phyloP scores from a whole-genome alignment of 2,888 invertebrate species.

The Synergus japonicus region DNA sequence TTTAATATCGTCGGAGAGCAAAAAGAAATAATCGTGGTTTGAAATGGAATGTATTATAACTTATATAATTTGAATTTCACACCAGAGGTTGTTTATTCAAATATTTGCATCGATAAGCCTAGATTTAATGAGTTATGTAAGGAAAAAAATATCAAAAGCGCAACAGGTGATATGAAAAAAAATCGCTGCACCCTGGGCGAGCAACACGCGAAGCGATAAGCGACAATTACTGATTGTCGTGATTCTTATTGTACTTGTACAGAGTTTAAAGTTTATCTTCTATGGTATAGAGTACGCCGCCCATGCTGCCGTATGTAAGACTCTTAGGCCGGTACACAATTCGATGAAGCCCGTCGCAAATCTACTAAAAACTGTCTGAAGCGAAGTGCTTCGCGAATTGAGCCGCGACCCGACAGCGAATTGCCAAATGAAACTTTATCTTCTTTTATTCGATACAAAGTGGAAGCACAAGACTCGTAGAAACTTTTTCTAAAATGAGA shows the following conservation, averaged over 20 bases:
- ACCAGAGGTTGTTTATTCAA: conserved; percentile 16
- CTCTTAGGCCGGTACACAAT: conserved; percentile 42
- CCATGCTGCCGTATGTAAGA: conserved; percentile 51
- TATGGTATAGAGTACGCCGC: conserved; percentile 57
- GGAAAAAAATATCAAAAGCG: conserved; percentile 41
- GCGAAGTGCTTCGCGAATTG: conserved; percentile 16
- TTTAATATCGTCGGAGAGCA: conserved; percentile 34
- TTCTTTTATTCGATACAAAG: conserved; percentile 40
- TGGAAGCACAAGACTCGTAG: conserved; percentile 52
- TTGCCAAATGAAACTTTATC: conserved; percentile 58
- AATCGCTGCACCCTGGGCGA: conserved; percentile 30
- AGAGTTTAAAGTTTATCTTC: conserved; percentile 54
- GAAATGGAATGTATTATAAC: neutral
- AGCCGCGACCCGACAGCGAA: conserved; percentile 51
- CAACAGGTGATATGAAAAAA: conserved; percentile 39
- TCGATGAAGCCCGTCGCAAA: neutral
- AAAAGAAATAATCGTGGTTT: neutral
- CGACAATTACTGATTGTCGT: conserved; percentile 41
- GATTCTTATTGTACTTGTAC: conserved; percentile 46
- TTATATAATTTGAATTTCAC: conserved; percentile 8
- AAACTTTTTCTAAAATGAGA: conserved; percentile 38
- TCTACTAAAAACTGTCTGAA: neutral
- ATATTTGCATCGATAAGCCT: conserved; percentile 27
- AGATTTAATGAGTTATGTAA: conserved; percentile 22
- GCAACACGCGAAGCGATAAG: neutral